Evolutionary conservation across 2,797 vertebrate genomes (phyloP), one percentile per base, ranked within the genome.

Genomic region (Coregonus ussuriensis): DNA sequence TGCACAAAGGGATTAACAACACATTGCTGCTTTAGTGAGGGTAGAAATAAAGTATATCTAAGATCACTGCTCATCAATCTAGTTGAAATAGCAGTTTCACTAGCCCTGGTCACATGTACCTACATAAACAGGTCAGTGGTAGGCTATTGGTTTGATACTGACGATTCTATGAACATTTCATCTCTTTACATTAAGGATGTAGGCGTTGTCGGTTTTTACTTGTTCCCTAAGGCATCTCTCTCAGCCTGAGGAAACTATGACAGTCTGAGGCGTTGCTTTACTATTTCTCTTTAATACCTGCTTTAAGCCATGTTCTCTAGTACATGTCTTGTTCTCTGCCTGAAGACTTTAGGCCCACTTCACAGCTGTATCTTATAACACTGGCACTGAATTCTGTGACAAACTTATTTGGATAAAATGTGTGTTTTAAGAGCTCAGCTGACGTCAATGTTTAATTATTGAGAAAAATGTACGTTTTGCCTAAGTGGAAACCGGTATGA

Each of bases 1-100:
- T 98, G 91, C 41, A 47, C 9, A 84, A 92, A 89, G 93, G 91
- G 93, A 91, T 52, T 63, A 41, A 25, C 90, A 94, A 91, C n/a
- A 94, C 90, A 93, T 41, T 41, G 56, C 53, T 21, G 66, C 25
- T 33, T 56, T 68, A 59, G 31, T 5, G 13, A 15, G 18, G 14
- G 9, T 51, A n/a, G 7, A 52, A 63, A 63, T 11, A 25, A 2
- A 35, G 18, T 56, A 54, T 16, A 35, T 62, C 9, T 56, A 37
- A n/a, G n/a, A 9, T 37, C 5, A 3, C 18, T 6, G 2, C 18
- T 3, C 14, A 16, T 25, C 47, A 52, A 18, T 51, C 3, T 16
- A 41, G 25, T 3, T 16, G 14, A 11, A 15, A 51, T 13, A 33
- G 59, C 21, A 63, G 21, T 63, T 9, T 25, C 59, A 3, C 59